Percentiles rank a stretch among this genome's conserved stretches.
phyloP scores from a whole-genome alignment of 2,888 invertebrate species.

The Brachyopa scutellaris region DNA sequence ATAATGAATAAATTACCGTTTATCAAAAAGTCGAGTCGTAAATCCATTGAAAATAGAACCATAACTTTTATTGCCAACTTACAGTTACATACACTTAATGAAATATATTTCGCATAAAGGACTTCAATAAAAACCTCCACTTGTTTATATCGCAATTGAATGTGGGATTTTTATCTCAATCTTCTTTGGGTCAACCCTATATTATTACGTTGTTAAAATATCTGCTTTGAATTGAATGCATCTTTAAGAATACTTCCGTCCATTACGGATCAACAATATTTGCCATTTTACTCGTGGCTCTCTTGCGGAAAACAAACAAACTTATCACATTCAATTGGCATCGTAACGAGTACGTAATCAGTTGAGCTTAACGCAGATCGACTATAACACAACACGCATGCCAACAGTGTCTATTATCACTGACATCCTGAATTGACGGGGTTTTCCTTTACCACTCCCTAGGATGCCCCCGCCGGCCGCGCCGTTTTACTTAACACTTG shows the following conservation, averaged over 20 bases:
- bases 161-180: constrained; percentile 1
- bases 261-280: no score
- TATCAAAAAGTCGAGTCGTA: constrained; percentile 16
- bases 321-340: neutral
- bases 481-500: constrained; percentile 16
- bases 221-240: no score
- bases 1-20: constrained; percentile 47
- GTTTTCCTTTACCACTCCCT: neutral
- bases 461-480: neutral
- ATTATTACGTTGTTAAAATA: neutral
- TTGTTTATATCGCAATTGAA: neutral
- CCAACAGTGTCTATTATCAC: neutral
- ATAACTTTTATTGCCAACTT: constrained; percentile 22
- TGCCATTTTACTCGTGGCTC: neutral
- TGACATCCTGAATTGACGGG: neutral
- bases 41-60: constrained; percentile 8
- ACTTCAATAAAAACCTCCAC: constrained; percentile 1
- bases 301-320: neutral
- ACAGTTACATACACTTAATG: constrained; percentile 27
- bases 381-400: neutral
- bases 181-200: neutral
- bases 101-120: constrained; percentile 10
- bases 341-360: constrained; percentile 32
- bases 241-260: no score
- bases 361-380: neutral